Evolutionary conservation across 2,113 vertebrate genomes (phyloP), one percentile per base, ranked within the genome.

Genomic region (Casuarius casuarius): DNA sequence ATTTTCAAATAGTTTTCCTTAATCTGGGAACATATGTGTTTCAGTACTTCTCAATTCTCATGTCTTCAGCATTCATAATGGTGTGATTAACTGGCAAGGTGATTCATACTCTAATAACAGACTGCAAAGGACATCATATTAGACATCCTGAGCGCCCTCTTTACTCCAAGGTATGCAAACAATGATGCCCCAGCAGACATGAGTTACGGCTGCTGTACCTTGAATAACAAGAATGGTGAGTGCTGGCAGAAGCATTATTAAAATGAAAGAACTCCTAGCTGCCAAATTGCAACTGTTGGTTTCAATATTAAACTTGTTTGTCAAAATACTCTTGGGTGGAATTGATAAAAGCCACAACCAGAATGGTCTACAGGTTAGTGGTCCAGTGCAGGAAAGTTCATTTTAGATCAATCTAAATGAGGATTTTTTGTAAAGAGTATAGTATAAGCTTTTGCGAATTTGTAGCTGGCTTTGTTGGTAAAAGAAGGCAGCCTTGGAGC

Each of bases 301-400:
- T 98, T 97, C 96, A 97, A 90, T 97, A 96, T 95, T 96, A 82
- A 95, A 89, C 97, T 98, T 96, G 98, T 98, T 98, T 97, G 96
- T 98, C 97, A 98, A 98, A 98, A 87, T 73, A 58, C 77, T 80
- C 2, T 59, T 91, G 95, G 62, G 90, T 84, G 80, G 76, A 96
- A 97, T 95, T 23, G 23, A 83, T 93, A 77, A 91, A 93, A 91
- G 29, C 74, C 54, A 19, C 29, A 29, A 75, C 74, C 61, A 71
- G 83, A 94, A 71, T 85, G 85, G 87, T 95, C 94, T 63, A 29
- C 35, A 67, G 58, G 91, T 87, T 95, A 80, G 87, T 67, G 82
- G 61, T 67, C 65, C 70, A 72, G 87, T 75, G 59, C 48, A 46
- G 65, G 56, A 44, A 86, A 82, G 66, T 58, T 93, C 17, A 51